Base-by-base conservation (phyloP, 2,113 vertebrate genomes). In the Prochilodus magdalenae region DNA sequence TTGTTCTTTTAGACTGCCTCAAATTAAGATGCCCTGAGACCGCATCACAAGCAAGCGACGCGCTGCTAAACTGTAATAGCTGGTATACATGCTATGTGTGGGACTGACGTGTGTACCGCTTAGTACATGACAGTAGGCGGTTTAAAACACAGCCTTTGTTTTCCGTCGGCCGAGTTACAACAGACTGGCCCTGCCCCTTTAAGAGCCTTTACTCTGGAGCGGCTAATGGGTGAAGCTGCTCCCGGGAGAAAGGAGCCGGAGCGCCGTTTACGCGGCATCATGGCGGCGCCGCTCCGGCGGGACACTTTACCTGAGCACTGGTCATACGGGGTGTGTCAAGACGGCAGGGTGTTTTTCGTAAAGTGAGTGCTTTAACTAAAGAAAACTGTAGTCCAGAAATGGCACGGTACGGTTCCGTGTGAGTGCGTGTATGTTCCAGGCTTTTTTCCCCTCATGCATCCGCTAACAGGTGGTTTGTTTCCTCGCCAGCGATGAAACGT, bases 281-380 rank as follows among this genome's bases (percentile, higher is more conserved):
- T 97, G 96, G 95, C 95, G 94, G 94, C 92, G 86, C 90, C 93
- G 87, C 90, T 93, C 91, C 93, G 93, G 89, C 94, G 94, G 94
- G 96, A 97, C 93, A 85, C 91, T 76, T 86, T 98, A 92, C 97
- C 97, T 91, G 95, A 94, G 77, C 92, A 90, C 90, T 97, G 96
- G 95, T 96, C 95, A 20, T 97, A 96, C 85, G 97, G 97, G 16
- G 96, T 98, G 77, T 96, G 96, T 88, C 59, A 53, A 85, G 96
- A 97, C 87, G 96, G 97, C 60, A 93, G 97, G 77, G 96, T 98
- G 88, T 98, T 98, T 93, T 98, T 98, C 89, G 95, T 97, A 91
- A 92, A 95, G 97, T 98, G 91, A 94, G 96, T 81, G 20, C 53
- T 7, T 33, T 16, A 20, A 4, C 4, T 20, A 4, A 36, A 36